phyloP scores from a whole-genome alignment of 2,888 invertebrate species.

The Crocallis elinguaria region DNA sequence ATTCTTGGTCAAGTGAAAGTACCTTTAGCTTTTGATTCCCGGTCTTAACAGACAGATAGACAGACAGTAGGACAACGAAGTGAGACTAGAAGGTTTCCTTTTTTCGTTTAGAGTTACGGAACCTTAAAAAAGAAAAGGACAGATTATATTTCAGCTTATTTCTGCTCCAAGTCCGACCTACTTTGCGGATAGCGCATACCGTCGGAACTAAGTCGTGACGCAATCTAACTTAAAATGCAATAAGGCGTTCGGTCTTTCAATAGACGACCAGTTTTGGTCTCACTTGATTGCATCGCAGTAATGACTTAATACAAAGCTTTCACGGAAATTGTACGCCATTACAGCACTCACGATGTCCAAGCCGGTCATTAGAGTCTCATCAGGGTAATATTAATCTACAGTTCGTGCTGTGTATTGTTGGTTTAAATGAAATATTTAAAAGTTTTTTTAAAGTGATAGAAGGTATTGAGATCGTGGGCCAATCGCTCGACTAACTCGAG shows the following conservation, averaged over 20 bases:
- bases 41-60: too few species aligned
- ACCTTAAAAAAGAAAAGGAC: too few species aligned
- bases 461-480: too few species aligned
- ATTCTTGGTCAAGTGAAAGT: too few species aligned
- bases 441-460: too few species aligned
- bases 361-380: constrained; percentile 65
- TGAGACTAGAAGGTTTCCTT: too few species aligned
- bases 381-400: constrained; percentile 57
- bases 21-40: too few species aligned
- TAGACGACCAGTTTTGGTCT: constrained; percentile 37
- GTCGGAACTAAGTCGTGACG: constrained; percentile 25
- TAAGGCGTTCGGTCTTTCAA: constrained; percentile 32
- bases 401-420: constrained; percentile 38
- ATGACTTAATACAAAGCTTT: constrained; percentile 78
- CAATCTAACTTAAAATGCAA: constrained; percentile 38
- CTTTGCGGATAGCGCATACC: constrained; percentile 18
- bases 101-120: too few species aligned
- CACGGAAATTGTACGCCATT: constrained; percentile 68
- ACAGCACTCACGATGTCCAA: constrained; percentile 58
- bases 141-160: too few species aligned
- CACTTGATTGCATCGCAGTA: constrained; percentile 47
- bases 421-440: too few species aligned
- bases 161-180: constrained; percentile 9
- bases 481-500: too few species aligned
- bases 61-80: too few species aligned